Percentiles rank a stretch among this genome's conserved stretches.
phyloP scores from a whole-genome alignment of 2,797 vertebrate genomes.

The Manis crassicaudata region DNA sequence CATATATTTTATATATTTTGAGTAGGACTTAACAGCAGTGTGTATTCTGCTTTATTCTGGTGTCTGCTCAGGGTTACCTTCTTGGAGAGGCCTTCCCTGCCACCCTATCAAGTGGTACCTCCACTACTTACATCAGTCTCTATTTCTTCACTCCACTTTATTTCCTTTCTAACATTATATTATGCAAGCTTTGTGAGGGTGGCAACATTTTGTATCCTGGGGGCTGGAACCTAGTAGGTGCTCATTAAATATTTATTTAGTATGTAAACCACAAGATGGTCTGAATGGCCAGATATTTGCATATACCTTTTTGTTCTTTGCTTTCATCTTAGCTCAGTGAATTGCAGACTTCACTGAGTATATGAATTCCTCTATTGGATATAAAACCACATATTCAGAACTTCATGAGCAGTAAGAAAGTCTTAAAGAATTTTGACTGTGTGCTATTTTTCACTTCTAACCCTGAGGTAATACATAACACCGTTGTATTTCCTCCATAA shows the following conservation, averaged over 20 bases:
- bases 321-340: not conserved
- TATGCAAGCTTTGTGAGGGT: not conserved
- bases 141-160: not conserved
- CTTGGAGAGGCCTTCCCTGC: not conserved
- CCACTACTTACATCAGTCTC: not conserved
- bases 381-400: not conserved
- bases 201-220: not conserved
- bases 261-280: not conserved
- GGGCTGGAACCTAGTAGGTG: not conserved
- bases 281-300: not conserved
- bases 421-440: not conserved
- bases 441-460: not conserved
- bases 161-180: not conserved
- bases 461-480: not conserved
- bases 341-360: not conserved
- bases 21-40: not conserved
- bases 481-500: not conserved
- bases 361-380: not conserved
- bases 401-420: not conserved
- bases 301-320: not conserved
- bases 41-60: not conserved
- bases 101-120: not conserved
- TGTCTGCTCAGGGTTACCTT: not conserved
- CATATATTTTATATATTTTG: not conserved
- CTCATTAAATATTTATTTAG: constrained; percentile 45